Percentiles rank a stretch among this genome's conserved stretches.
Evolutionary conservation across 2,888 invertebrate genomes (phyloP).

Genomic region (Oscheius myriophilus): DNA sequence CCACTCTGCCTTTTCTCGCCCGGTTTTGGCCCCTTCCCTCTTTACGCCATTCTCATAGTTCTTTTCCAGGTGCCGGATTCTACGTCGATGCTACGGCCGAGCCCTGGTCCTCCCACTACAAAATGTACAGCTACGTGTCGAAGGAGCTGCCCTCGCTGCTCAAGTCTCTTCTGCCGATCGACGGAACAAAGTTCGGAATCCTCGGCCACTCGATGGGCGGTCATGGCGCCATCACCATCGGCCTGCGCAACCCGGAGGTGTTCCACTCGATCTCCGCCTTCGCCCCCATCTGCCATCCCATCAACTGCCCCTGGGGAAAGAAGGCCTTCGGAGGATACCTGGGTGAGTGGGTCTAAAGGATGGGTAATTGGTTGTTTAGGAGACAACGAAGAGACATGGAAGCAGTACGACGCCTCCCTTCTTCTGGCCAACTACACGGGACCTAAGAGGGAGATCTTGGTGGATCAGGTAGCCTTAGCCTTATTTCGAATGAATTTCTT

Average conservation of each 20-base stretch:
- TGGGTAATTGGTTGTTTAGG: slow-evolving; percentile 11
- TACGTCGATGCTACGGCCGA: slow-evolving; percentile 89
- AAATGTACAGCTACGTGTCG: slow-evolving; percentile 94
- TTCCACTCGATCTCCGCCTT: slow-evolving; percentile 88
- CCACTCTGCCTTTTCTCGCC: no score
- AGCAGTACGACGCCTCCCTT: slow-evolving; percentile 87
- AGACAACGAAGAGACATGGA: slow-evolving; percentile 74
- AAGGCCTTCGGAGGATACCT: slow-evolving; percentile 71
- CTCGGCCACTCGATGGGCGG: slow-evolving; percentile 86
- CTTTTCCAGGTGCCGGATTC: slow-evolving; percentile 84
- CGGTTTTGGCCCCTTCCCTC: no score
- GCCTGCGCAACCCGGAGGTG: slow-evolving; percentile 77
- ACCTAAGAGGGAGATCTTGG: slow-evolving; percentile 83
- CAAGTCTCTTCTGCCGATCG: slow-evolving; percentile 33
- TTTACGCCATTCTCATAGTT: no score
- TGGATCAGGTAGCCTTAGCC: slow-evolving; percentile 78
- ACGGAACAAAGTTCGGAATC: slow-evolving; percentile 62
- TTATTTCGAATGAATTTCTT: not conserved
- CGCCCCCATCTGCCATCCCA: slow-evolving; percentile 91
- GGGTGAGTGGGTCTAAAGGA: slow-evolving; percentile 64
- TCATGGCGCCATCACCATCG: slow-evolving; percentile 83
- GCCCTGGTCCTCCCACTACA: slow-evolving; percentile 91
- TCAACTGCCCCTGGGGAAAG: slow-evolving; percentile 84
- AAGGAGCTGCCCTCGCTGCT: slow-evolving; percentile 58
- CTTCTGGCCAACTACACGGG: slow-evolving; percentile 85